Base-by-base conservation (phyloP, 2,888 invertebrate genomes). In the Drosophila buzzatii region DNA sequence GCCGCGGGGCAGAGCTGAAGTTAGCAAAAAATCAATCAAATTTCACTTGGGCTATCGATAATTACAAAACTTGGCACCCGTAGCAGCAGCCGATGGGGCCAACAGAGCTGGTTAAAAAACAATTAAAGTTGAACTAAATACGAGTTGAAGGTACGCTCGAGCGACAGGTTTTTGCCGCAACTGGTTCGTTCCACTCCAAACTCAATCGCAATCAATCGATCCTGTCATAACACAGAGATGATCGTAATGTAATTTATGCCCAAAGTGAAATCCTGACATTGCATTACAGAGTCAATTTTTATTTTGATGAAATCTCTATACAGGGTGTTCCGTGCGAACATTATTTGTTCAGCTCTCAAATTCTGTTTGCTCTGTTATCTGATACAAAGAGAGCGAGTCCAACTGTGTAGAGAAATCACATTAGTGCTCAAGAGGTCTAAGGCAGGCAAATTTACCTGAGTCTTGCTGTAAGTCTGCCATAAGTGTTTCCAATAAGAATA, bases 81-180 rank as follows among this genome's bases (percentile, higher is more conserved):
- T 49, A 31, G 39, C 42, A 33, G 39, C 42, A 39, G 39, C 41
- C 47, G 47, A 53, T 18, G 60, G 69, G 57, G 49, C 52, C 16
- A 12, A 41, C 39, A 58, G 55, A 68, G 76, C 84, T 82, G 86
- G 79, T 81, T 85, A 85, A 85, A 83, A 89, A 88, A 90, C 90
- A 89, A 89, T 90, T 89, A 88, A 89, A 89, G 82, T 90, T 90
- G 89, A 85, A 90, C 90, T 73, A 89, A 85, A 89, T 87, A 76
- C 71, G 47, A 56, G 62, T 60, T 41, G 33, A 39, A 58, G 60
- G 52, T 66, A 57, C 60, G 41, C 31, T 60, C 63, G 18, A 52
- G 53, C 83, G 73, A 89, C 81, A 83, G 84, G 86, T 83, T 83
- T 84, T 67, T 37, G 16, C 33, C 27, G 49, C 35, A 68, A 80